phyloP scores from a whole-genome alignment of 2,888 invertebrate species.

The Nemurella pictetii region DNA sequence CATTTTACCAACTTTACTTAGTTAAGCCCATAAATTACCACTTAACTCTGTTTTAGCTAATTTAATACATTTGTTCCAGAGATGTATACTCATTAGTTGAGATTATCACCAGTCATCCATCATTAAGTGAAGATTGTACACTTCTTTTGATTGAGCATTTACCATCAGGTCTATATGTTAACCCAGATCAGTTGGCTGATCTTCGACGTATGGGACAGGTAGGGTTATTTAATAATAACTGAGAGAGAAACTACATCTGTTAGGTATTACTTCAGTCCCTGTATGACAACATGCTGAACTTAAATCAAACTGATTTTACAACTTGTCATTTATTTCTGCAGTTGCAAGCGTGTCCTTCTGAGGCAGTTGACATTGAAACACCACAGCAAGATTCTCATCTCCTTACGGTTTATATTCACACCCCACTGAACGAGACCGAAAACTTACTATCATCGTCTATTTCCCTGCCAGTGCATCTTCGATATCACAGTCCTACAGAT shows the following conservation, averaged over 20 bases:
- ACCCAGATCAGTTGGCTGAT: slow-evolving; percentile 54
- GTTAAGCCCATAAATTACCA: no score
- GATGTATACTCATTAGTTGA: slow-evolving; percentile 55
- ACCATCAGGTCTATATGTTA: slow-evolving; percentile 52
- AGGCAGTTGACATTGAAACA: slow-evolving; percentile 52
- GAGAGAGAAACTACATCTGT: no score
- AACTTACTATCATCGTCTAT: slow-evolving; percentile 46
- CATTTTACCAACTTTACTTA: neutral
- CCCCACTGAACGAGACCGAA: slow-evolving; percentile 47
- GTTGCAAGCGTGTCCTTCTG: slow-evolving; percentile 47
- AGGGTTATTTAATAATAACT: no score
- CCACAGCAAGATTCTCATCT: slow-evolving; percentile 51
- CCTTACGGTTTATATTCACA: slow-evolving; percentile 50
- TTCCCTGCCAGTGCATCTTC: slow-evolving; percentile 54
- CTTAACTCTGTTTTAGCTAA: neutral
- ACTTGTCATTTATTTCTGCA: slow-evolving; percentile 13
- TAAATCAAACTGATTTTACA: no score
- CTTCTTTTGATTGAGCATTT: slow-evolving; percentile 50
- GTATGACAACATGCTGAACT: no score
- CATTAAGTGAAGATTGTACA: slow-evolving; percentile 47
- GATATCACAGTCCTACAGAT: slow-evolving; percentile 56
- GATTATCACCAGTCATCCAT: slow-evolving; percentile 46
- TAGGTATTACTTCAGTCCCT: no score
- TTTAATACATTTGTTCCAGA: slow-evolving; percentile 46
- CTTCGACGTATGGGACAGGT: slow-evolving; percentile 49